Evolutionary conservation across 1,140 invertebrate species (phyloP), one percentile per base, ranked within the genome.

Genomic region (Anthonomus grandis): DNA sequence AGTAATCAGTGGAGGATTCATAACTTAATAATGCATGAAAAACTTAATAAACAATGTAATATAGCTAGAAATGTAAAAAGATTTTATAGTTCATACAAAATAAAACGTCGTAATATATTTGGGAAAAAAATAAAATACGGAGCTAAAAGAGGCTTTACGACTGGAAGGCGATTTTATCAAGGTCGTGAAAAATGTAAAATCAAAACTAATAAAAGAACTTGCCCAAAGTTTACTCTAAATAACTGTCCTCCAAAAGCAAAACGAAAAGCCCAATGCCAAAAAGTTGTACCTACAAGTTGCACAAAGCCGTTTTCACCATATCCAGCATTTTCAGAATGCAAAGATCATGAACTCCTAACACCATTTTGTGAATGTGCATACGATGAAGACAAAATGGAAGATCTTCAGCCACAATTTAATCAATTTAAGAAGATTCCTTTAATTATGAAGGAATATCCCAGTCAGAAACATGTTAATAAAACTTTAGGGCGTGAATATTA

Each of bases 1-100:
- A 49, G 54, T 2, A 37, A 54, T 34, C 37, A 41, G 22, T 54
- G 52, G 57, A 53, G 51, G 36, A 31, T 54, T 24, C 34, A 54
- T 27, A 53, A 59, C 13, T 46, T 34, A 44, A 31, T 41, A 31
- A 59, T 48, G 10, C 54, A 24, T 36, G 34, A 59, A 27, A 19
- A 31, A 13, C 17, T 54, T 4, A 48, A 59, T 8, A 46, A 38
- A 53, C 22, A 44, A 2, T 21, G 36, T 23, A 47, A 49, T 6
- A 9, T 25, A 15, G 4, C 8, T 18, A 47, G 24, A 24, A 49
- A n/a, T 13, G 10, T 8, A 51, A 51, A 8, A 51, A 51, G 5
- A 21, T 5, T 51, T 23, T 10, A 23, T 23, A 12, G 2, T 1
- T 15, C 31, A 51, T n/a, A 13, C 8, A 4, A 22, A 21, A n/a